Evolutionary conservation across 2,797 vertebrate species (phyloP).

Genomic region (Tragopan temminckii): DNA sequence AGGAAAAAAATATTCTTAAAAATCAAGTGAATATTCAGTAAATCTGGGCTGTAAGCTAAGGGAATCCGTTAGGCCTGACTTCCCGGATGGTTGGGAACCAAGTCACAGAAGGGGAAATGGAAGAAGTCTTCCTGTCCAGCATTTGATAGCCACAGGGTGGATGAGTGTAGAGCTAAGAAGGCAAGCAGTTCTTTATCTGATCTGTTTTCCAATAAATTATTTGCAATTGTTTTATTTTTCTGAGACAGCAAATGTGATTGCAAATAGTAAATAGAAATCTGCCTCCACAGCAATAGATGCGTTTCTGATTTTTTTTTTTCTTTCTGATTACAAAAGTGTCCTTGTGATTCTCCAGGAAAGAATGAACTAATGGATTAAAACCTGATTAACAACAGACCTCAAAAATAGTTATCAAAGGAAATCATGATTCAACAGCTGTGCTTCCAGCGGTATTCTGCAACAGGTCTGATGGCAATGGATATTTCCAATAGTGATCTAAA

Average conservation of each 20-base stretch:
- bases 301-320: background rate
- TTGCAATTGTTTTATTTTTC: constrained; percentile 21
- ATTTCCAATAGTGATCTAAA: constrained; percentile 45
- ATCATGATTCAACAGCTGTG: constrained; percentile 50
- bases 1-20: background rate
- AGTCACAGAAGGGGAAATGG: background rate
- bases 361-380: constrained; percentile 28
- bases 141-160: background rate
- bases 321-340: constrained; percentile 20
- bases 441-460: constrained; percentile 56
- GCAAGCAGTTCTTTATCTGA: background rate
- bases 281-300: background rate
- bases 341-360: constrained; percentile 17
- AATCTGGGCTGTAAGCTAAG: background rate
- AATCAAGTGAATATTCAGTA: background rate
- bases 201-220: background rate
- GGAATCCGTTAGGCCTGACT: background rate
- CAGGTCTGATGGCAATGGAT: constrained; percentile 26
- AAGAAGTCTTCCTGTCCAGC: background rate
- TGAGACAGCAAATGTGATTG: background rate
- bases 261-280: background rate
- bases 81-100: background rate
- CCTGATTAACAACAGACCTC: background rate
- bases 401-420: constrained; percentile 59
- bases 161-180: background rate